Percentiles rank a stretch among this genome's conserved stretches.
Evolutionary conservation across 2,888 invertebrate species (phyloP).

Genomic region (Scaptomyza cyrtandrae): DNA sequence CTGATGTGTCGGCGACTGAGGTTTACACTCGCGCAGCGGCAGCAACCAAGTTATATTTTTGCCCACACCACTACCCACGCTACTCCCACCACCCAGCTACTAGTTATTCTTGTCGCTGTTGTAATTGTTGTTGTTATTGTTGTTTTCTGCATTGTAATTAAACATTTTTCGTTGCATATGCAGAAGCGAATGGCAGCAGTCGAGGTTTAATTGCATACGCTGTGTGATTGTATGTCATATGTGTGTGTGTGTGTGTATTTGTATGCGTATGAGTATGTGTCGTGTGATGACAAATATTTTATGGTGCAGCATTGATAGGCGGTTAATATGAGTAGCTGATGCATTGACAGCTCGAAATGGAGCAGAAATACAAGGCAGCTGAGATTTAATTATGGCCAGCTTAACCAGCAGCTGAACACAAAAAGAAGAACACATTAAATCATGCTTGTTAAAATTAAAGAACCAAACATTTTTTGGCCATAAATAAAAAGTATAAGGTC

Average conservation of each 20-base stretch:
- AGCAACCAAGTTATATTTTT: slow-evolving; percentile 42
- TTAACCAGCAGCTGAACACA: slow-evolving; percentile 1
- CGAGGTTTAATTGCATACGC: slow-evolving; percentile 60
- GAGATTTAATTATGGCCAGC: slow-evolving; percentile 24
- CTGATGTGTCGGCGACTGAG: slow-evolving; percentile 77
- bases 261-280: slow-evolving; percentile 21
- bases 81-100: neutral
- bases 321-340: slow-evolving; percentile 46
- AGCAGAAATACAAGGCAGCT: slow-evolving; percentile 14
- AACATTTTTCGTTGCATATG: slow-evolving; percentile 72
- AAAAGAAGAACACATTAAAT: neutral
- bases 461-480: neutral
- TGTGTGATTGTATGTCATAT: slow-evolving; percentile 14
- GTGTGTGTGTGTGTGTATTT: slow-evolving; percentile 20
- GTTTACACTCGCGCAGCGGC: slow-evolving; percentile 63
- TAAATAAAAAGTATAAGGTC: too few species aligned
- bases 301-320: slow-evolving; percentile 60
- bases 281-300: slow-evolving; percentile 54
- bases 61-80: neutral
- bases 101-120: slow-evolving; percentile 34
- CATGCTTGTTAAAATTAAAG: neutral
- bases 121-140: slow-evolving; percentile 45
- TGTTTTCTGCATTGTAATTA: slow-evolving; percentile 71
- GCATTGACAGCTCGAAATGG: slow-evolving; percentile 37
- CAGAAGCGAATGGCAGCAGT: slow-evolving; percentile 51